Base-by-base conservation (phyloP, 2,888 invertebrate species). In the Rhopalosiphum nymphaeae region DNA sequence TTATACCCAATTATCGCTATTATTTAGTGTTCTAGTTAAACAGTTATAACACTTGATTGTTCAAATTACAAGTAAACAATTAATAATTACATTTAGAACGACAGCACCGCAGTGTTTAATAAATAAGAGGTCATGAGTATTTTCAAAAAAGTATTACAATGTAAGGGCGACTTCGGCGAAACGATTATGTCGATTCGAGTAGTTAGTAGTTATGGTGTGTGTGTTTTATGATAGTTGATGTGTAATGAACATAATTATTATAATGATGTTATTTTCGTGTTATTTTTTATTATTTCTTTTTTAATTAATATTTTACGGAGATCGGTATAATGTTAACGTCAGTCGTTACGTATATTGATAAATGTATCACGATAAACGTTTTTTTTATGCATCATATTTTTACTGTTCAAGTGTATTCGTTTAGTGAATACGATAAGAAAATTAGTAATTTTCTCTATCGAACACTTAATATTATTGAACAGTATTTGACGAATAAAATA, bases 11-110 rank as follows among this genome's bases (percentile, higher is more conserved):
- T 78, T 78, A 78, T 78, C 21, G 78, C 21, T 78, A 78, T 78
- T 78, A 78, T 36, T 78, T 78, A 36, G 21, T 78, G 36, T 78
- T 78, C 78, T 78, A 78, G 49, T 46, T 49, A 49, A 49, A n/a
- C 49, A 36, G 78, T 78, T 78, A 78, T 78, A 78, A 78, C 49
- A 25, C 49, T 87, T 87, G 49, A 87, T 87, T n/a, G 87, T 53
- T n/a, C 21, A 49, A 53, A 86, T 49, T 87, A 87, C 36, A 53
- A 36, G 87, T 49, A 49, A 53, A 87, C 87, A 87, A 87, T 87
- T 53, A 53, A 46, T 44, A 46, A 87, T 46, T 21, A 29, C 49
- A n/a, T 53, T n/a, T 87, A 3, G 13, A 78, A 78, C 36, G 36
- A 78, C 36, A 36, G 78, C 78, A 36, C 21, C 21, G 36, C 21